Evolutionary conservation across 1,140 invertebrate species (phyloP), one percentile per base, ranked within the genome.

Genomic region (Wiebesia pumilae): DNA sequence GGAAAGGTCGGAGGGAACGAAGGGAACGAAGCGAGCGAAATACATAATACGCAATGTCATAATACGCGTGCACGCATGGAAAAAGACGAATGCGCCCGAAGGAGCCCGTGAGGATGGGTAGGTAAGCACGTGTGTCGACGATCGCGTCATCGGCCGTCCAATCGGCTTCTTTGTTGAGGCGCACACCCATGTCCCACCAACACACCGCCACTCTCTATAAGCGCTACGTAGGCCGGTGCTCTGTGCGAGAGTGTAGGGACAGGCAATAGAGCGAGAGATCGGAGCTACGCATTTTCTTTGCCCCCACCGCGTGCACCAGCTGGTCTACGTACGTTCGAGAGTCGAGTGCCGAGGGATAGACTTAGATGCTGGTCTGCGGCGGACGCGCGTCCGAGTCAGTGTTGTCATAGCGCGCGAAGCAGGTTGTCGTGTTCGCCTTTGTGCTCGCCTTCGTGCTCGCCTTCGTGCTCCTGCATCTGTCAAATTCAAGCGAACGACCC

Each of bases 331-430:
- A 47, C n/a, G n/a, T 19, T 30, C 62, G 35, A 10, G 27, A 43
- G 62, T 47, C n/a, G n/a, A n/a, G n/a, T n/a, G n/a, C n/a, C n/a
- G n/a, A 47, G 6, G 43, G 43, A 47, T 6, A 47, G 14, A 38
- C 27, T 71, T 71, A 82, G 62, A 82, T 51, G 80, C 43, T 69
- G 62, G 40, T 27, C 27, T 12, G 33, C 24, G 51, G 16, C 21
- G 67, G 16, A 14, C 19, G 69, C 71, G 35, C 33, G 69, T 12
- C 1, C 0, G 14, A 10, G n/a, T 78, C 83, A 84, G 83, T 84
- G 38, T 78, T 84, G 83, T 84, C 73, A 47, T 83, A 78, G 38
- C 35, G 16, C 62, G 71, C 12, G 54, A 30, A 43, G 38, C 38
- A 30, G 67, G 54, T 58, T 35, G 78, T 81, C 14, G 12, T 1